Conservation (phyloP, 2,888 invertebrate species). For the Tenthredo scrophulariae region DNA sequence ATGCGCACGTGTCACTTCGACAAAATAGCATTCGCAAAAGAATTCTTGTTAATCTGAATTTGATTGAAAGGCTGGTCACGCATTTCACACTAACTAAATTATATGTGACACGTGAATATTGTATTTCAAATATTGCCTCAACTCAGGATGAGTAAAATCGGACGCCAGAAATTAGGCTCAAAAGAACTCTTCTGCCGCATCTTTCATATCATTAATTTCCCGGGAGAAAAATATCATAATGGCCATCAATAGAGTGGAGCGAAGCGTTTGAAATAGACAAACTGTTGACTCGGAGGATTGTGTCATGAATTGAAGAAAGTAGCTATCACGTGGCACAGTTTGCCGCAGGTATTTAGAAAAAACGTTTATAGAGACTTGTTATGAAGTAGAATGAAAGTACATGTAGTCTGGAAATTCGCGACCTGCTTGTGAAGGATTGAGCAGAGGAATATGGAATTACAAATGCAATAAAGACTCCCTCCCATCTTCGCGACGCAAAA, state of each 20-base stretch:
- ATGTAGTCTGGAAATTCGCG: neutral
- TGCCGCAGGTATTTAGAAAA: neutral
- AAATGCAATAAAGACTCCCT: constrained; percentile 38
- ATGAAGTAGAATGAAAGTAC: constrained; percentile 12
- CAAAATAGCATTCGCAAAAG: neutral
- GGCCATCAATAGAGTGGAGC: neutral
- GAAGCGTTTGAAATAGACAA: neutral
- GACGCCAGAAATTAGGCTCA: neutral
- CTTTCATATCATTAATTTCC: neutral
- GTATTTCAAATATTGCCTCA: too few relatives aligned
- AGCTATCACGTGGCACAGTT: neutral
- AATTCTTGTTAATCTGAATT: neutral
- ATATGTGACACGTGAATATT: neutral
- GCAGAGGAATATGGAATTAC: constrained; percentile 23
- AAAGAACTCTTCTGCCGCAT: neutral
- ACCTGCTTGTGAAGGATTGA: constrained; percentile 3
- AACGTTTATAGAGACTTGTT: neutral
- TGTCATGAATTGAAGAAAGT: neutral
- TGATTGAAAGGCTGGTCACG: neutral
- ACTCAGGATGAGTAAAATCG: neutral
- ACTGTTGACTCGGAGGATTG: neutral
- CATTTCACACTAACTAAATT: neutral
- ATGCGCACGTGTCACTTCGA: neutral
- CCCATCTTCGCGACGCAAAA: neutral
- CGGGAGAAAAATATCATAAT: neutral